Conservation (phyloP, 2,888 invertebrate genomes). For the Catocala sponsa region DNA sequence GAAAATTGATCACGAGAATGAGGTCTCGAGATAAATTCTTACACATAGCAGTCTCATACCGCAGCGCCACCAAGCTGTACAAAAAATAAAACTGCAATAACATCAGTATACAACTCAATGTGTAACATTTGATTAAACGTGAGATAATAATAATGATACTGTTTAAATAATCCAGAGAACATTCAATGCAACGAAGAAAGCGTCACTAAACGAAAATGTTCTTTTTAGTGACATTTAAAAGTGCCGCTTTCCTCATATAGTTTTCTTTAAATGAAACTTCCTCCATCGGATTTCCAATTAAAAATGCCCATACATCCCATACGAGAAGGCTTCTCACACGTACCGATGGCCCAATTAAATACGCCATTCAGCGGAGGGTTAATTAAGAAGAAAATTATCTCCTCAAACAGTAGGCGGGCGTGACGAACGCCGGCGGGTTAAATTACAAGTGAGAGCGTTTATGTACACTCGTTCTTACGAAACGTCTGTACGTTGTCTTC, state of each 20-base stretch:
- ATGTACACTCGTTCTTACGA: background rate
- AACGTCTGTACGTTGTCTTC: too few species aligned
- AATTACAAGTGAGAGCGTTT: constrained; percentile 34
- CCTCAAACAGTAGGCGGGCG: constrained; percentile 74
- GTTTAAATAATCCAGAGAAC: too few species aligned
- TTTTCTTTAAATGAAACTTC: constrained; percentile 22
- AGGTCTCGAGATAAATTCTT: too few species aligned
- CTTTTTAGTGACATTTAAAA: background rate
- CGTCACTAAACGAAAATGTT: background rate
- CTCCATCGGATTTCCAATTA: constrained; percentile 43
- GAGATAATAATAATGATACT: too few species aligned
- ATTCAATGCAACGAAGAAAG: too few species aligned
- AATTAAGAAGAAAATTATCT: constrained; percentile 86
- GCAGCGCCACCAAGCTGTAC: too few species aligned
- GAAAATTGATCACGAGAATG: too few species aligned
- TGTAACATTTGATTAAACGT: too few species aligned
- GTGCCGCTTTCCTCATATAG: background rate
- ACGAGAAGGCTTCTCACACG: constrained; percentile 63
- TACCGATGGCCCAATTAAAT: constrained; percentile 80
- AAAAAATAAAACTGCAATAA: too few species aligned
- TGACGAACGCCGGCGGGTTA: constrained; percentile 49
- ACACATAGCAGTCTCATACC: too few species aligned
- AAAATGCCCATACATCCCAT: constrained; percentile 46
- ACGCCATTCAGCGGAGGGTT: constrained; percentile 77
- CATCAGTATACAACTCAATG: too few species aligned